These are phyloP conservation scores for Campylomormyrus tamandua DNA, from an alignment of 2,113 vertebrate genomes.

Conservation along the genomic window DNA sequence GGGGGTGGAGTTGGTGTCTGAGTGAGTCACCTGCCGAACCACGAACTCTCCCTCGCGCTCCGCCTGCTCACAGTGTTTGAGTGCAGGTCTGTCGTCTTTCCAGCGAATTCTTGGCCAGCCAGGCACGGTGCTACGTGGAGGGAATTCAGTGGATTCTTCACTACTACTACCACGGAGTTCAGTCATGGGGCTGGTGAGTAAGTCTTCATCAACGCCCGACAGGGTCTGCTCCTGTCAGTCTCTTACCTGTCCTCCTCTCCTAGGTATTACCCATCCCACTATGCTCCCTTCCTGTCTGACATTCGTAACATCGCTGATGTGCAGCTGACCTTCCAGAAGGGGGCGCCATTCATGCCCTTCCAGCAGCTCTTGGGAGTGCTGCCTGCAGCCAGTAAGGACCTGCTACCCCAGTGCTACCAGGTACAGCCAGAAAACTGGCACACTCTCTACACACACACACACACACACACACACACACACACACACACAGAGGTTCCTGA, in stretches of 20 bases:
- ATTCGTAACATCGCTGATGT: conserved; percentile 74
- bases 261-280: conserved; percentile 95
- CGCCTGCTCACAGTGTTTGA: not conserved
- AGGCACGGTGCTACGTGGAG: conserved; percentile 88
- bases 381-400: conserved; percentile 87
- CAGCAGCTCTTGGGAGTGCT: conserved; percentile 91
- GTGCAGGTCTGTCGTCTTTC: conserved; percentile 20
- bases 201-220: not conserved
- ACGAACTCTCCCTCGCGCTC: not conserved
- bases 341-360: conserved; percentile 90
- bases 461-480: not conserved
- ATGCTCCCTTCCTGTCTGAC: conserved; percentile 93
- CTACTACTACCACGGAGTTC: conserved; percentile 97
- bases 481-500: not conserved
- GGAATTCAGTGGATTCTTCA: conserved; percentile 98
- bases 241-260: conserved; percentile 24
- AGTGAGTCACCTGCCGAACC: conserved; percentile 62
- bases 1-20: conserved; percentile 89
- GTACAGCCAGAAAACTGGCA: conserved; percentile 47
- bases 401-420: conserved; percentile 83
- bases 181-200: conserved; percentile 94
- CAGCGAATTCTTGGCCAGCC: conserved; percentile 87
- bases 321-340: conserved; percentile 79
- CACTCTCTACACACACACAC: not conserved
- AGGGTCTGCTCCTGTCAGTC: not conserved